Base-by-base conservation (phyloP, 2,797 vertebrate genomes). In the Intellagama lesueurii region DNA sequence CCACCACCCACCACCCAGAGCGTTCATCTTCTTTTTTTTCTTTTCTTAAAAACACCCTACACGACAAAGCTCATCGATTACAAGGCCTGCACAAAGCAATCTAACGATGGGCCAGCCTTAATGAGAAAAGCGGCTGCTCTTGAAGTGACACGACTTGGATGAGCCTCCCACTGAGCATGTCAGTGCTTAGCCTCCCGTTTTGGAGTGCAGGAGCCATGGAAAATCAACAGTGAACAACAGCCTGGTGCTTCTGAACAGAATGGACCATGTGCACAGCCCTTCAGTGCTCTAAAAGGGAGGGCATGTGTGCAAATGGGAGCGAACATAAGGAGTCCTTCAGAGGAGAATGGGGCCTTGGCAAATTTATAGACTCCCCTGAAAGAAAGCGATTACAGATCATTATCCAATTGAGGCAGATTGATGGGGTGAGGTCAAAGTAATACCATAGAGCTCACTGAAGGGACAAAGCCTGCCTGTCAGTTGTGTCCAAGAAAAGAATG, bases 361-460 rank as follows among this genome's bases (percentile, higher is more conserved):
- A 98, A 99, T 99, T 98, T 99, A 99, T 99, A 98, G 98, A 99
- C 98, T 99, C 98, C 98, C 98, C 98, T 99, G 98, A 99, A 99
- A 99, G 99, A 99, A 99, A 99, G 98, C 98, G 98, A 99, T 99
- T 99, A 99, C 98, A 98, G 98, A 99, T 99, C 99, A 99, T 99
- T 99, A 99, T 99, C 98, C 99, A 99, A 99, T 99, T 99, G 99
- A 99, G 98, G 98, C 98, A 99, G 98, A 99, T 99, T 99, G 98
- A 99, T 99, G 98, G 98, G 97, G 97, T 93, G 97, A 97, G 99
- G 99, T 99, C 99, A 99, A 98, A 99, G 98, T 98, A 99, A 99
- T 99, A 98, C 98, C 97, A 97, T 98, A 98, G 98, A 98, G 98
- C 97, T 98, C 97, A 96, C 95, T 96, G 96, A 96, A 95, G 95